Evolutionary conservation across 2,113 vertebrate species (phyloP).

Genomic region (Heterocephalus glaber): DNA sequence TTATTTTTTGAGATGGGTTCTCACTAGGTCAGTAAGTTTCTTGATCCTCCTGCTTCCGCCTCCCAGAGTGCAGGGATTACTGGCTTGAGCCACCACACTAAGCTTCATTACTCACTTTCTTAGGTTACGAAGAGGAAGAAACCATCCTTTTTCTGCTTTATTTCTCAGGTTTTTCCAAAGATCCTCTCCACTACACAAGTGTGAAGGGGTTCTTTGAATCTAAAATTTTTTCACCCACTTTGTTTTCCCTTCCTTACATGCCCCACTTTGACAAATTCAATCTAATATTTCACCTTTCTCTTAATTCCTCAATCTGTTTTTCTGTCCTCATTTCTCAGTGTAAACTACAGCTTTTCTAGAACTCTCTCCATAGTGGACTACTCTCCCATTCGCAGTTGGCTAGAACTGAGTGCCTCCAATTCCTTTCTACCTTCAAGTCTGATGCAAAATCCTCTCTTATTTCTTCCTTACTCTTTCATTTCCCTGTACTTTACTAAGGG

Average conservation of each 20-base stretch:
- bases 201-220: not conserved
- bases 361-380: not conserved
- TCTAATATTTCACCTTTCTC: not conserved
- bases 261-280: not conserved
- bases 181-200: not conserved
- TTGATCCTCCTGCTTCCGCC: not conserved
- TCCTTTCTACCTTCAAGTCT: not conserved
- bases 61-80: not conserved
- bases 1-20: not conserved
- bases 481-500: not conserved
- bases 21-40: not conserved
- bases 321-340: not conserved
- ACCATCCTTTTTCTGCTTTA: not conserved
- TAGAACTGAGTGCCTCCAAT: not conserved
- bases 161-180: not conserved
- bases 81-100: not conserved
- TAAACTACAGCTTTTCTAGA: not conserved
- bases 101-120: not conserved
- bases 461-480: not conserved
- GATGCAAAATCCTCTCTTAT: not conserved
- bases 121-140: not conserved
- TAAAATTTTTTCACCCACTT: not conserved
- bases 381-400: not conserved
- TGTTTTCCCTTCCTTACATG: not conserved
- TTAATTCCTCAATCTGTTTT: not conserved